phyloP scores from a whole-genome alignment of 2,888 invertebrate genomes.

The Xestia ashworthii region DNA sequence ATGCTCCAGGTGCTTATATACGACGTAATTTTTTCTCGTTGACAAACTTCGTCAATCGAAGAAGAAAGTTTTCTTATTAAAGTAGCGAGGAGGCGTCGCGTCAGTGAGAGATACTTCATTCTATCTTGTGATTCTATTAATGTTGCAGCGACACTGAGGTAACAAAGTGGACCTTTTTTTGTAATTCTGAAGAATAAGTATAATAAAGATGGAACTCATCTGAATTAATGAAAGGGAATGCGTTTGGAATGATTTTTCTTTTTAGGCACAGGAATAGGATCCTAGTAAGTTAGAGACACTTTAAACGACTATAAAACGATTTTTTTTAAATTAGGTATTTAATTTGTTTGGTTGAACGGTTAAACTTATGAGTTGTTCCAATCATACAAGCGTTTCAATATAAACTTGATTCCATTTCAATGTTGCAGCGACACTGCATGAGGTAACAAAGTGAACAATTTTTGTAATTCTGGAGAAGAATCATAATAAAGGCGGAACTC shows the following conservation, averaged over 20 bases:
- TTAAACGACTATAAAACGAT: not conserved
- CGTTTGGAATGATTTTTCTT: constrained; percentile 27
- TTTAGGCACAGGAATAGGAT: too few relatives aligned
- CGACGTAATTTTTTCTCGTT: constrained; percentile 70
- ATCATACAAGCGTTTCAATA: too few relatives aligned
- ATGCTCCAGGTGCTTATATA: constrained; percentile 63
- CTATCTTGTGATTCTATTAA: constrained; percentile 71
- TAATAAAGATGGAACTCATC: constrained; percentile 46
- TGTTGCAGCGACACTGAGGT: constrained; percentile 61
- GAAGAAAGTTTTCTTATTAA: constrained; percentile 80
- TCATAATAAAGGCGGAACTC: too few relatives aligned
- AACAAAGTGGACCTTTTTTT: constrained; percentile 39
- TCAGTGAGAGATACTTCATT: constrained; percentile 56
- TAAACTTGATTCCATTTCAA: constrained; percentile 64
- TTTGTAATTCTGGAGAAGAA: too few relatives aligned
- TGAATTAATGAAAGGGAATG: constrained; percentile 39
- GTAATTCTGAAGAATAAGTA: constrained; percentile 34
- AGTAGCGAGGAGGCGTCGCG: constrained; percentile 66
- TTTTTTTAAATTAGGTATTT: too few relatives aligned
- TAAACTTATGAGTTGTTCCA: too few relatives aligned
- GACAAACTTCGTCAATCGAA: constrained; percentile 78
- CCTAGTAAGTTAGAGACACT: not conserved
- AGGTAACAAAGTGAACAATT: too few relatives aligned
- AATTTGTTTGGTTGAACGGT: too few relatives aligned
- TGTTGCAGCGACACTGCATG: constrained; percentile 60